A percentile compares a stretch with the other conserved stretches of the same genome.
These are phyloP conservation scores for Siniperca knerii DNA, from an alignment of 2,113 vertebrate species.

Conservation along the genomic window DNA sequence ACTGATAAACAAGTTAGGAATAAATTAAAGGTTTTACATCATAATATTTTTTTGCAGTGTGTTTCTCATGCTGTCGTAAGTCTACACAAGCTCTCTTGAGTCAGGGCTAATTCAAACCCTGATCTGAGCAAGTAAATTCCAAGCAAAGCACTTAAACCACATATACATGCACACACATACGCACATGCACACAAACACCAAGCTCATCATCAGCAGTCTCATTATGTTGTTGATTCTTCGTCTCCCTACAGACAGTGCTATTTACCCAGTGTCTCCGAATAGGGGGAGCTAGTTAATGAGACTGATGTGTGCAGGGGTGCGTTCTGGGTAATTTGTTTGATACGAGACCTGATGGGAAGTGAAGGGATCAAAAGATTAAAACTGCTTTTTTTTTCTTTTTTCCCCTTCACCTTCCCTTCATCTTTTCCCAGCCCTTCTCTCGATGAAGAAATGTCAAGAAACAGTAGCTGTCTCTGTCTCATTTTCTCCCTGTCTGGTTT, in stretches of 20 bases:
- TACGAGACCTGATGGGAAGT: constrained; percentile 74
- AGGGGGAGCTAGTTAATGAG: constrained; percentile 72
- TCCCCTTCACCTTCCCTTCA: constrained; percentile 35
- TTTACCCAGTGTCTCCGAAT: constrained; percentile 73
- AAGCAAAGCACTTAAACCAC: constrained; percentile 46
- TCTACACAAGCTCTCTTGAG: constrained; percentile 22
- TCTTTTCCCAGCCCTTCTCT: constrained; percentile 32
- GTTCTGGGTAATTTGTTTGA: constrained; percentile 79
- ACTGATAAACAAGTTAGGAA: constrained; percentile 55
- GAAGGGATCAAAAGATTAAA: constrained; percentile 77
- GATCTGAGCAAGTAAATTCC: constrained; percentile 43
- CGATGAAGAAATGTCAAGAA: constrained; percentile 9
- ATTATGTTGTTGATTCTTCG: constrained; percentile 76
- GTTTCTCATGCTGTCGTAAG: constrained; percentile 19
- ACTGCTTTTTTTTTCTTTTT: constrained; percentile 9
- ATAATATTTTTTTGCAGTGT: neutral
- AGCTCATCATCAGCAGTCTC: constrained; percentile 71
- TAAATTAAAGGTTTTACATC: constrained; percentile 47
- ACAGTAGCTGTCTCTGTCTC: neutral
- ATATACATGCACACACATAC: constrained; percentile 13
- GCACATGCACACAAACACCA: constrained; percentile 21
- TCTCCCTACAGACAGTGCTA: constrained; percentile 74
- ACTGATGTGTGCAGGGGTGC: constrained; percentile 75
- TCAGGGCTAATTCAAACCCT: constrained; percentile 45
- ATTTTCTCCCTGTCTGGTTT: constrained; percentile 38